A percentile compares a stretch with the other conserved stretches of the same genome.
Conservation (phyloP, 2,797 vertebrate genomes). For the Emydoidea blandingii region DNA sequence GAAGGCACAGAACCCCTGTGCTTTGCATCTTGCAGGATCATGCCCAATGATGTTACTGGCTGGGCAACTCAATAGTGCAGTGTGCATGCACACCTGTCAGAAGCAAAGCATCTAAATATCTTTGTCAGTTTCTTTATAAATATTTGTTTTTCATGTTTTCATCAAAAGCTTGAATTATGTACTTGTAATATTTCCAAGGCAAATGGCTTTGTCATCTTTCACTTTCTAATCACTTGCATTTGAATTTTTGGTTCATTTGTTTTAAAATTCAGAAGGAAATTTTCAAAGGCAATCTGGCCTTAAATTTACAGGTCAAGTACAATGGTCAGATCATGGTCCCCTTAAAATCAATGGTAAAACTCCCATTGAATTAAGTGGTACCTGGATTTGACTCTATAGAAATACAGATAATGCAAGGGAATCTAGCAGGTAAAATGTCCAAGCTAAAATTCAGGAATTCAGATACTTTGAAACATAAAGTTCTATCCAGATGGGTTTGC, state of each 20-base stretch:
- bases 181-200: not conserved
- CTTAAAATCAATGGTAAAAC: not conserved
- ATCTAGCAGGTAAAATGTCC: not conserved
- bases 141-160: not conserved
- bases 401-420: not conserved
- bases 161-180: not conserved
- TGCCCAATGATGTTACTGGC: not conserved
- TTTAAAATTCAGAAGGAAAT: not conserved
- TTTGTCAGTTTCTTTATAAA: not conserved
- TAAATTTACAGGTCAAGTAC: not conserved
- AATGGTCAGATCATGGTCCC: not conserved
- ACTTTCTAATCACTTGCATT: not conserved
- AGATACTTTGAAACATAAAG: not conserved
- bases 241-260: not conserved
- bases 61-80: rapidly evolving
- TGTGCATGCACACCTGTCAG: not conserved
- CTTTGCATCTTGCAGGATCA: not conserved
- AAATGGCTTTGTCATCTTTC: not conserved
- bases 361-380: not conserved
- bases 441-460: not conserved
- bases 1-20: not conserved
- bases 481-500: not conserved
- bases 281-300: not conserved
- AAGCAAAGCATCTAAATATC: not conserved
- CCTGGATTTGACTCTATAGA: not conserved